phyloP scores from a whole-genome alignment of 1,140 invertebrate species.

The Cherax destructor region DNA sequence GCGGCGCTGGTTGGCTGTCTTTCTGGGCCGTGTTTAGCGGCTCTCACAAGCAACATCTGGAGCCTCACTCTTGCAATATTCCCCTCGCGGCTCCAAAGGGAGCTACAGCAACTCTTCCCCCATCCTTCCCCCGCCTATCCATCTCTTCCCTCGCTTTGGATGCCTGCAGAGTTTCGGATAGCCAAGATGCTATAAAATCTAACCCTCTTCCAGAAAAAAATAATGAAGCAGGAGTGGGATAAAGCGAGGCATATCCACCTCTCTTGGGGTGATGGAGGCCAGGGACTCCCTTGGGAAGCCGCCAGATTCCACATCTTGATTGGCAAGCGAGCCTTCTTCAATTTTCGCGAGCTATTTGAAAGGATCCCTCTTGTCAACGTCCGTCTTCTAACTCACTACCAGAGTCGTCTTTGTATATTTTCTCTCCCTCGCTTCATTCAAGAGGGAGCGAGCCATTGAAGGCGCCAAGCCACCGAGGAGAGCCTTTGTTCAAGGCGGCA shows the following conservation, averaged over 20 bases:
- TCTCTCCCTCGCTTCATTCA: constrained; percentile 2
- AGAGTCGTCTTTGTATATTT: constrained; percentile 34
- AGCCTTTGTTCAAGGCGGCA: constrained; percentile 14
- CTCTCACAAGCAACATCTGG: constrained; percentile 26
- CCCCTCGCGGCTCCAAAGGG: background rate
- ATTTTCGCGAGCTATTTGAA: constrained; percentile 61
- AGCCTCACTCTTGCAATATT: constrained; percentile 35
- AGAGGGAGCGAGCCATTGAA: constrained; percentile 20
- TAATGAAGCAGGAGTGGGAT: constrained; percentile 14
- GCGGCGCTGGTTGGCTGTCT: constrained; percentile 6
- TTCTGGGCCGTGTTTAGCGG: background rate
- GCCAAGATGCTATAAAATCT: background rate
- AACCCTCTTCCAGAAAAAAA: constrained; percentile 8
- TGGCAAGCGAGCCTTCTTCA: constrained; percentile 48
- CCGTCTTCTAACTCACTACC: constrained; percentile 39
- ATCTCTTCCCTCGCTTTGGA: background rate
- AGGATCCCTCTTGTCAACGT: constrained; percentile 54
- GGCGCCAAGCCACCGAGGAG: background rate
- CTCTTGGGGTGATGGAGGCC: background rate
- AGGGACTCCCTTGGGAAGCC: background rate
- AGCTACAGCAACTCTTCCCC: background rate
- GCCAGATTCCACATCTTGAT: constrained; percentile 38
- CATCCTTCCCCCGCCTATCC: background rate
- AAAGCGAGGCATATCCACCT: background rate
- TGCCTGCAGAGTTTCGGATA: background rate